Percentiles rank a stretch among this genome's conserved stretches.
Evolutionary conservation across 37 sponge, comb jelly and placozoan genomes (phyloP).

Genomic region (Haliclona indistincta): DNA sequence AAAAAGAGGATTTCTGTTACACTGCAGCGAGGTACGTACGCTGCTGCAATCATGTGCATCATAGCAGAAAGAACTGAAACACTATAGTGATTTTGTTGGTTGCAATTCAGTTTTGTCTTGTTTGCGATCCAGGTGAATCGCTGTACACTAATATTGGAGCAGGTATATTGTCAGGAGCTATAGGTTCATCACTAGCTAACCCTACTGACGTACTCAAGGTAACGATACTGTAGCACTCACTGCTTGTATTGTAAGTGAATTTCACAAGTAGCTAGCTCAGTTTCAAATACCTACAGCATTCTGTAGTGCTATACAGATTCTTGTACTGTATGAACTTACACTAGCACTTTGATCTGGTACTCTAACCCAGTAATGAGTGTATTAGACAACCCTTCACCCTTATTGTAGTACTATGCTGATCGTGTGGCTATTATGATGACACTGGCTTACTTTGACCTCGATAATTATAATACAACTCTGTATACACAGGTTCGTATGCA

Average conservation of each 20-base stretch:
- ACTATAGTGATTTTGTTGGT: background rate
- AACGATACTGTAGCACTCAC: background rate
- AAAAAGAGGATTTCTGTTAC: conserved; percentile 43
- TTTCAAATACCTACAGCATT: too few relatives aligned
- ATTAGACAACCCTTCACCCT: too few relatives aligned
- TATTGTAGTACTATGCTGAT: too few relatives aligned
- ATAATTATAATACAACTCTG: too few relatives aligned
- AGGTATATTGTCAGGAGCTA: conserved; percentile 76
- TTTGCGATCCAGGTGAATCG: conserved; percentile 71
- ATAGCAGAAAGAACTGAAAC: background rate
- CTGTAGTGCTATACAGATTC: too few relatives aligned
- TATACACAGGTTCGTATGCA: conserved; percentile 84
- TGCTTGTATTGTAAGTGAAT: background rate
- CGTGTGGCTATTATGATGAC: too few relatives aligned
- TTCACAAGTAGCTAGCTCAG: too few relatives aligned
- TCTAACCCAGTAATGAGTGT: too few relatives aligned
- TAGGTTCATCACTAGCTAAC: conserved; percentile 82
- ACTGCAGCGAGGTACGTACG: background rate
- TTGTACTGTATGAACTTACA: too few relatives aligned
- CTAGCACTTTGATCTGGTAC: too few relatives aligned
- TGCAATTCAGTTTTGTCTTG: too few relatives aligned
- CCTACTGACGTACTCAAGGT: conserved; percentile 95
- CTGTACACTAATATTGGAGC: conserved; percentile 65
- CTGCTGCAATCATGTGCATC: background rate
- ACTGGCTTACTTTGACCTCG: too few relatives aligned